Percentiles rank a stretch among this genome's conserved stretches.
Conservation (phyloP, 2,888 invertebrate species). For the Nemoura dubitans region DNA sequence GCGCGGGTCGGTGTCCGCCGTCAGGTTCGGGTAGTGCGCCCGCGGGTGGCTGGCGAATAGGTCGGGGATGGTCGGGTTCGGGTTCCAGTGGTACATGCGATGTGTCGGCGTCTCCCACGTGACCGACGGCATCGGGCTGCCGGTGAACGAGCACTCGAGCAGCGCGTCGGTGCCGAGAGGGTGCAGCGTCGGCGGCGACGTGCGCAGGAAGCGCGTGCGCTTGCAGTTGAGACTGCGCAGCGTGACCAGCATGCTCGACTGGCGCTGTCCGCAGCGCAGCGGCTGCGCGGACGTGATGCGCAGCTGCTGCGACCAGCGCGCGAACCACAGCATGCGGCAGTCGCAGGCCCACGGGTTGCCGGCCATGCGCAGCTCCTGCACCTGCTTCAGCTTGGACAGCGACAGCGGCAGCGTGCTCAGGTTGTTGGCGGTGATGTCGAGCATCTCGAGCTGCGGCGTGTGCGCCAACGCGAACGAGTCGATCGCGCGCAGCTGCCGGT, state of each 20-base stretch:
- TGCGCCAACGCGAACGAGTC: constrained; percentile 71
- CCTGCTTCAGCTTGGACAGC: constrained; percentile 69
- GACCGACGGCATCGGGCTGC: constrained; percentile 80
- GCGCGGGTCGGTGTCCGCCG: constrained; percentile 61
- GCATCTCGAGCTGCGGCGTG: constrained; percentile 66
- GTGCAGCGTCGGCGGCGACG: constrained; percentile 71
- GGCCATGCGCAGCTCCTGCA: constrained; percentile 73
- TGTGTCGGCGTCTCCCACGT: constrained; percentile 86
- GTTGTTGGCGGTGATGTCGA: constrained; percentile 77
- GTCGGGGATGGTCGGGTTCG: constrained; percentile 73
- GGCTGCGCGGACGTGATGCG: constrained; percentile 66
- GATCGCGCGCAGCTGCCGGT: constrained; percentile 68
- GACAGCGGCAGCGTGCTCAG: constrained; percentile 76
- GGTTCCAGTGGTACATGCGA: constrained; percentile 80
- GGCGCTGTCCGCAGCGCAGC: constrained; percentile 68
- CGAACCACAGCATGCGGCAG: constrained; percentile 84
- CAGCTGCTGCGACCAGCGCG: constrained; percentile 66
- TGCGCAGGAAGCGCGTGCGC: constrained; percentile 68
- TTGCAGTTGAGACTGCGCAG: constrained; percentile 77
- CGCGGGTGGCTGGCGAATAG: constrained; percentile 73
- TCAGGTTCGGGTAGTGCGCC: constrained; percentile 64
- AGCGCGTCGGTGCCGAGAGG: constrained; percentile 73
- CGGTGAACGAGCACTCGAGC: constrained; percentile 79
- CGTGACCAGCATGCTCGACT: constrained; percentile 75
- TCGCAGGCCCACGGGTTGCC: constrained; percentile 88